Base-by-base conservation (phyloP, 2,113 vertebrate species). In the Thunnus thynnus region DNA sequence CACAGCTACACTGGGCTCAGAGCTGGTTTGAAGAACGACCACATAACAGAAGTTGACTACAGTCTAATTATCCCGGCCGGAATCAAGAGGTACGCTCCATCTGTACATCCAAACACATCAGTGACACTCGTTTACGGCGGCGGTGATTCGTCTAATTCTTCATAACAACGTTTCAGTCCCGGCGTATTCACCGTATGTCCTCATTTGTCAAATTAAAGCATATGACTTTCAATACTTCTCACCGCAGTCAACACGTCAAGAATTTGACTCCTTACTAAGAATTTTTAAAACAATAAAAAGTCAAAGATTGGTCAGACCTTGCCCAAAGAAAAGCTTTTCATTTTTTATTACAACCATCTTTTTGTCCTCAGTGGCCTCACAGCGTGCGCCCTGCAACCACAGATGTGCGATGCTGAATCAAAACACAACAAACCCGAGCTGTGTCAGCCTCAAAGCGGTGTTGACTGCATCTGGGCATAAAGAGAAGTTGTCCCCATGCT, bases 21-120 rank as follows among this genome's bases (percentile, higher is more conserved):
- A 52, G 58, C 76, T 82, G 75, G 13, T 80, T 79, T 73, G 84
- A 78, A 66, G 72, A 48, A 57, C 46, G 3, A 51, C 71, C 76
- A 58, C 68, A 67, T 0, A 57, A 0, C 86, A 65, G 4, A 65
- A 27, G 60, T 4, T 27, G 18, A 52, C 44, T 32, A 20, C 57
- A 6, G 50, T 3, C n/a, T 56, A 11, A 22, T 41, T 57, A 62
- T 61, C 30, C 52, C 5, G 20, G 20, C 18, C 36, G n/a, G 51
- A 48, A 14, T 60, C 20, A 4, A 46, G 3, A 58, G 8, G 50
- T 32, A 48, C 10, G 27, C 48, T 18, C 9, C 57, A 13, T 14
- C 68, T 30, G 62, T 3, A 56, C 64, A 82, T 10, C 50, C 22
- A 22, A 48, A 30, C 27, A 12, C 44, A 11, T 4, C 36, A 5